phyloP scores from a whole-genome alignment of 1,140 invertebrate genomes.

The Drosophila micromelanica region DNA sequence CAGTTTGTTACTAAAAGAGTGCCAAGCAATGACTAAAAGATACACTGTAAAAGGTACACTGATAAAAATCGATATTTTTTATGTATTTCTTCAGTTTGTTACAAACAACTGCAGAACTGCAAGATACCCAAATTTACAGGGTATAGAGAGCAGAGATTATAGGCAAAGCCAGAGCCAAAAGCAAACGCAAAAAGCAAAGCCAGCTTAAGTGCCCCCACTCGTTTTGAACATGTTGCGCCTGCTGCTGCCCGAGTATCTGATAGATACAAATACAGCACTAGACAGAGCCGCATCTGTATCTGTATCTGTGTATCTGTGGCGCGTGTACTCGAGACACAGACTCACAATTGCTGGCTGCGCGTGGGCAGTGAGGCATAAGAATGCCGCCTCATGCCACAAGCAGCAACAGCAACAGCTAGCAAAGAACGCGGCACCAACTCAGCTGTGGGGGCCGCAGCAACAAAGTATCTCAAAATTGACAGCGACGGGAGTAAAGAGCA shows the following conservation, averaged over 20 bases:
- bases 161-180: conserved; percentile 48
- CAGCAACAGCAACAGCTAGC: too few species aligned
- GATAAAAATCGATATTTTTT: too few species aligned
- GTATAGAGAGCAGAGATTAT: conserved; percentile 44
- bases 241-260: conserved; percentile 32
- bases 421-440: not conserved
- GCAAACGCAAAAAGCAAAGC: conserved; percentile 56
- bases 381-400: conserved; percentile 34
- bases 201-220: conserved; percentile 64
- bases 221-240: conserved; percentile 74
- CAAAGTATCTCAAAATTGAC: conserved; percentile 49
- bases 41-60: conserved; percentile 3
- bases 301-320: conserved; percentile 7
- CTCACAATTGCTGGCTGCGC: conserved; percentile 35
- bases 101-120: not conserved
- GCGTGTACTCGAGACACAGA: conserved; percentile 10
- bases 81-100: too few species aligned
- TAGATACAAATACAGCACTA: conserved; percentile 19
- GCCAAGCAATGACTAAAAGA: not conserved
- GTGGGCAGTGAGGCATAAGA: conserved; percentile 62
- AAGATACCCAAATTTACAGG: not conserved
- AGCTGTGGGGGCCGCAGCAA: conserved; percentile 23
- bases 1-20: too few species aligned
- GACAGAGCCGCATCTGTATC: conserved; percentile 2
- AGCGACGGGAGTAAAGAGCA: conserved; percentile 1